Evolutionary conservation across 64 coral and sea anemone genomes (phyloP), one percentile per base, ranked within the genome.

Genomic region (Montipora efflorescens): DNA sequence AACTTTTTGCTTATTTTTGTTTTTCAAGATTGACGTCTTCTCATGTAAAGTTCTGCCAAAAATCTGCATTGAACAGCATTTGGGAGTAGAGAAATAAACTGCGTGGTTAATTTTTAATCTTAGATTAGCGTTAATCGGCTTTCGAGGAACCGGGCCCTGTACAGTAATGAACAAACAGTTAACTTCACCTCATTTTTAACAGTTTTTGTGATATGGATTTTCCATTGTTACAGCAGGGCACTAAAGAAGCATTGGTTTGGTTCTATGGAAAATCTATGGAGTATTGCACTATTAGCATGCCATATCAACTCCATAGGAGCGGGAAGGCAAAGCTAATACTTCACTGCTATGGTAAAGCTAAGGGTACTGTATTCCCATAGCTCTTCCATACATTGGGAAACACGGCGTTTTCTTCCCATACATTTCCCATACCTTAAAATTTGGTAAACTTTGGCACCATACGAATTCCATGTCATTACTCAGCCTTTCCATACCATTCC

Each of bases 241-340:
- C 46, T 78, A 19, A 48, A 78, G 45, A 78, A 78, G 11, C 10
- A 7, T 48, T 48, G 44, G 19, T 78, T 48, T 48, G 14, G 12
- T 50, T 45, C 43, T 82, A 82, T 82, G 55, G 80, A 28, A 64
- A 43, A 82, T 82, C 52, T 82, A 82, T 82, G 57, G 53, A 12
- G 55, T n/a, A 82, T 82, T 64, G 80, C 62, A 64, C 53, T 61
- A 45, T 64, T 20, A 21, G 14, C 23, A 25, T 36, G 52, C 80
- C 55, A 64, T 82, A 82, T 62, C 80, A 82, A 62, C 64, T 64
- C 80, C 80, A 82, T 82, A 66, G 43, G 20, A 82, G 20, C 10
- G 22, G 55, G 59, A 64, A n/a, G n/a, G 57, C 67, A 21, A 82
- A 57, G 53, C 58, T 28, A 48, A 16, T 82, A 28, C 55, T 55